Percentiles rank a stretch among this genome's conserved stretches.
Conservation (phyloP, 1,140 invertebrate genomes). For the Drosophila ananassae region DNA sequence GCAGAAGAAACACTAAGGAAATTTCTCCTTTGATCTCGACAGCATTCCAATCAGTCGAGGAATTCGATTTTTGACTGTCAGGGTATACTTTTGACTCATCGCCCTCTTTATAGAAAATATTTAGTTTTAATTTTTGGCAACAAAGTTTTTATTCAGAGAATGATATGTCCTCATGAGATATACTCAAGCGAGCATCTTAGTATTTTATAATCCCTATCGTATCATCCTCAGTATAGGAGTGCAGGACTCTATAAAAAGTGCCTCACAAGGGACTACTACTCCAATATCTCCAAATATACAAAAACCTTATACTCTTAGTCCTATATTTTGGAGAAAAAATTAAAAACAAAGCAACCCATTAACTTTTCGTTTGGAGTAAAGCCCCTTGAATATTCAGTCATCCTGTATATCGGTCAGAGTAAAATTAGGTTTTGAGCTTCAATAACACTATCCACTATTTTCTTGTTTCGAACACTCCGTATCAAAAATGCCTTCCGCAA, state of each 20-base stretch:
- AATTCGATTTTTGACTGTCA: neutral
- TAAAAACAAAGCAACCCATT: neutral
- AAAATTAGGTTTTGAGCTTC: neutral
- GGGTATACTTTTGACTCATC: neutral
- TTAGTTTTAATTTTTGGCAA: too few species aligned
- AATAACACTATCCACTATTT: neutral
- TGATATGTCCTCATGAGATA: too few species aligned
- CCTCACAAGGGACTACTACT: too few species aligned
- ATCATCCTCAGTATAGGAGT: too few species aligned
- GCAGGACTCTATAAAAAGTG: too few species aligned
- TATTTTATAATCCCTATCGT: too few species aligned
- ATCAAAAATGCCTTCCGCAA: conserved; percentile 1
- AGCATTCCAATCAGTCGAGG: neutral
- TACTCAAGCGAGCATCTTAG: too few species aligned
- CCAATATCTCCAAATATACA: too few species aligned
- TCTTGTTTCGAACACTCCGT: neutral
- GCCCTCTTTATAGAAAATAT: neutral
- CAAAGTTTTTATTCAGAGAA: too few species aligned
- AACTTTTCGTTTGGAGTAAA: neutral
- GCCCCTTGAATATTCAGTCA: neutral
- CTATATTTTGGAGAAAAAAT: too few species aligned
- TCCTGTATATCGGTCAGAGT: neutral
- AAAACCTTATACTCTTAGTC: too few species aligned
- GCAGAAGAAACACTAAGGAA: neutral
- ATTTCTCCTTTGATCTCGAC: neutral